Evolutionary conservation across 1,140 invertebrate genomes (phyloP), one percentile per base, ranked within the genome.

Genomic region (Thrips palmi): DNA sequence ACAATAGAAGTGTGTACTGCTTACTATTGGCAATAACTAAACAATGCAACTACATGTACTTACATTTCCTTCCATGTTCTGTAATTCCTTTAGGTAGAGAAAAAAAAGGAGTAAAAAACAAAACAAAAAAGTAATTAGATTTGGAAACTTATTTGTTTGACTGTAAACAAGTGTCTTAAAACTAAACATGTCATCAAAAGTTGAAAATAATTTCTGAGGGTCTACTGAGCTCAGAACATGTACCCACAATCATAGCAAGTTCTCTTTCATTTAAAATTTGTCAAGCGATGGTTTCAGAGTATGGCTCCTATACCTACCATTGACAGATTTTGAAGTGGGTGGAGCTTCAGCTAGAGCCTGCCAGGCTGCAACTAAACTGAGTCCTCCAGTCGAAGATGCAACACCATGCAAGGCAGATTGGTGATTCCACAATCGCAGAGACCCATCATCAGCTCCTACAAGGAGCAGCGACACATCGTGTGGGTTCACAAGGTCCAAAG

Each of bases 401-500:
- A 28, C 28, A 14, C 41, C 50, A 4, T 57, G 41, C 12, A 56
- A 53, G 17, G 43, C 42, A 4, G 50, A 44, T 36, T 56, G 60
- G 20, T 69, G 59, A 37, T 56, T 60, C 70, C 70, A 88, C 7
- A 89, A 52, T 47, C 74, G 64, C 12, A 89, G 63, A 32, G 75
- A 67, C 21, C 84, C 84, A 56, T 85, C 77, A 55, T 86, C 80
- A 45, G 69, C 65, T 36, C 74, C 77, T 24, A 72, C 65, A 57
- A 83, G 64, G 17, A 86, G 56, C 41, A 86, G 55, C 19, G 74
- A 64, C 38, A 73, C 64, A 52, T 88, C 81, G 52, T 92, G 86
- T 35, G 77, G 66, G 62, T 96, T 93, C n/a, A 93, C 57, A 56
- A 87, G 87, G 47, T 89, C 77, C 22, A 93, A 60, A 23, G 78